Conservation (phyloP, 2,113 vertebrate genomes). For the Pipa parva region DNA sequence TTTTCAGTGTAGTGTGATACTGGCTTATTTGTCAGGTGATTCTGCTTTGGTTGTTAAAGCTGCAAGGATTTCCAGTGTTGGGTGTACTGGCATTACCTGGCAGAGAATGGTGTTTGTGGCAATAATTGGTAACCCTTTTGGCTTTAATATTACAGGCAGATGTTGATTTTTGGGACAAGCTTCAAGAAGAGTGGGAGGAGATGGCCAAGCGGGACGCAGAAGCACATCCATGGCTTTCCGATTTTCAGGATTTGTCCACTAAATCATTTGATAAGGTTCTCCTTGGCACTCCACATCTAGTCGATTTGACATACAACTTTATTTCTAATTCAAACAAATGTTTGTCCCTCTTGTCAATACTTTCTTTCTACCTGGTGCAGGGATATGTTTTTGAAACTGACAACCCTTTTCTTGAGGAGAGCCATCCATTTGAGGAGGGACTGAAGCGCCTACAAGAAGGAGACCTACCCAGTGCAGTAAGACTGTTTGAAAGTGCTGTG, state of each 20-base stretch:
- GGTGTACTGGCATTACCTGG: no score
- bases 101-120: background rate
- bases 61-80: conserved; percentile 7
- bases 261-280: conserved; percentile 93
- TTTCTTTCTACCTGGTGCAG: conserved; percentile 52
- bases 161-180: conserved; percentile 98
- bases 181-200: conserved; percentile 97
- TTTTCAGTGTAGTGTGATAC: no score
- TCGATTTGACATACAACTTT: no score
- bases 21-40: no score
- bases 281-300: conserved; percentile 46
- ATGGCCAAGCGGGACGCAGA: conserved; percentile 96
- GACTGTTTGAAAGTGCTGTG: conserved; percentile 92
- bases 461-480: conserved; percentile 88
- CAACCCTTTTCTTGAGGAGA: conserved; percentile 86
- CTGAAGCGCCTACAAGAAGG: conserved; percentile 80
- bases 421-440: conserved; percentile 84
- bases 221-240: conserved; percentile 92
- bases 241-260: conserved; percentile 84
- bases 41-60: no score
- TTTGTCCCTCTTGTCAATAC: background rate
- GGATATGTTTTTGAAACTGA: conserved; percentile 97
- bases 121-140: conserved; percentile 12
- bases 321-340: no score
- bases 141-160: conserved; percentile 76